phyloP scores from a whole-genome alignment of 2,888 invertebrate genomes.

The Acheta domesticus region DNA sequence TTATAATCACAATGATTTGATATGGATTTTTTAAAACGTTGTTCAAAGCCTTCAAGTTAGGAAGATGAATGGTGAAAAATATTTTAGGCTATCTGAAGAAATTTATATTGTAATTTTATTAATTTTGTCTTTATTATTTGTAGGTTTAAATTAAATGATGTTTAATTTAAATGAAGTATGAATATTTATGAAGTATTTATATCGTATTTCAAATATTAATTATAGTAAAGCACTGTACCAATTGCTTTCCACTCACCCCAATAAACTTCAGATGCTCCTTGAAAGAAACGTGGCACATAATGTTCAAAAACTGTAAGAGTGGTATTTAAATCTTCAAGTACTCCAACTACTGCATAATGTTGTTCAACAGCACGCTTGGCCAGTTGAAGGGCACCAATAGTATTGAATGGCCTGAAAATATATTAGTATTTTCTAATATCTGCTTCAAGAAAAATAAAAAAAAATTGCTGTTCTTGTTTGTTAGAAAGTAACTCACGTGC shows the following conservation, averaged over 20 bases:
- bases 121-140: neutral
- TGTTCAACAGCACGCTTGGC: constrained; percentile 83
- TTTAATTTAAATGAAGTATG: too few species aligned
- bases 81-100: neutral
- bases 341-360: constrained; percentile 84
- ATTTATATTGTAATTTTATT: neutral
- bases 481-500: constrained; percentile 62
- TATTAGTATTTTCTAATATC: too few species aligned
- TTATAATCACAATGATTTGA: too few species aligned
- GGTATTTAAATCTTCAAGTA: constrained; percentile 81
- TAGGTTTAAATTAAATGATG: neutral
- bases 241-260: constrained; percentile 57
- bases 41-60: neutral
- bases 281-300: constrained; percentile 80
- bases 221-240: neutral
- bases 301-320: constrained; percentile 81
- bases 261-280: constrained; percentile 72
- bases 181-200: neutral
- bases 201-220: neutral
- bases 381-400: constrained; percentile 73
- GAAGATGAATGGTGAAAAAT: too few species aligned
- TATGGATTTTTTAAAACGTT: too few species aligned
- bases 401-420: constrained; percentile 74
- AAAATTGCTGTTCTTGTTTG: neutral
- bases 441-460: constrained; percentile 27